These are phyloP conservation scores for Cacoxenus indagator DNA, from an alignment of 2,888 invertebrate genomes.

Conservation along the genomic window DNA sequence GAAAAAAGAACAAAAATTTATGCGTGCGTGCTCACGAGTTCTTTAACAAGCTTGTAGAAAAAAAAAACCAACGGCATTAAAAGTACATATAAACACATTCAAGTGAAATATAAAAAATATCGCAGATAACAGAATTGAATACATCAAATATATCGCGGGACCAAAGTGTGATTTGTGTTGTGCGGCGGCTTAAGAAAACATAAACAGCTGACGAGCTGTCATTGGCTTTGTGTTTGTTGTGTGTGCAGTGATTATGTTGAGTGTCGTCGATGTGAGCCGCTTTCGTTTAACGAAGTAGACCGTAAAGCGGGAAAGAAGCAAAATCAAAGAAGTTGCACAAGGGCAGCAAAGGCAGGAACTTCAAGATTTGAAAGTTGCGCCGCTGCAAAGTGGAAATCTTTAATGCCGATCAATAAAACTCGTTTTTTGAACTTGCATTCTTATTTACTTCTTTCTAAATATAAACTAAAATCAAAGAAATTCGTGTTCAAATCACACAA, in stretches of 20 bases:
- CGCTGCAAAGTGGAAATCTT: no score
- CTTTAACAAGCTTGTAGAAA: not conserved
- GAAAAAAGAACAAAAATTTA: constrained; percentile 32
- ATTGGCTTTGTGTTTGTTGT: no score
- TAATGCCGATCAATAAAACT: no score
- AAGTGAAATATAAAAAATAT: not conserved
- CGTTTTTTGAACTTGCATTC: no score
- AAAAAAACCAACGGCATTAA: not conserved
- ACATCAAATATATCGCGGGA: no score
- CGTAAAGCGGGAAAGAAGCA: not conserved
- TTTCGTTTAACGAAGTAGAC: not conserved
- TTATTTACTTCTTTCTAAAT: no score
- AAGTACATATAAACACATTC: not conserved
- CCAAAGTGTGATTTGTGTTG: not conserved
- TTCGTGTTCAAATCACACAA: not conserved
- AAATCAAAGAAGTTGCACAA: not conserved
- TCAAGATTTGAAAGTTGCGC: no score
- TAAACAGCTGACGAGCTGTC: not conserved
- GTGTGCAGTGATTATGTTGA: no score
- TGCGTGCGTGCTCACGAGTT: not conserved
- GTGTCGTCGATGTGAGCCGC: not conserved
- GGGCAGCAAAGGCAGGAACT: not conserved
- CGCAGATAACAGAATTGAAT: no score
- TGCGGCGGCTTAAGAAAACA: not conserved
- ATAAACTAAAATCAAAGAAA: not conserved